These are phyloP conservation scores for Silurus aristotelis DNA, from an alignment of 2,797 vertebrate species.

Conservation along the genomic window DNA sequence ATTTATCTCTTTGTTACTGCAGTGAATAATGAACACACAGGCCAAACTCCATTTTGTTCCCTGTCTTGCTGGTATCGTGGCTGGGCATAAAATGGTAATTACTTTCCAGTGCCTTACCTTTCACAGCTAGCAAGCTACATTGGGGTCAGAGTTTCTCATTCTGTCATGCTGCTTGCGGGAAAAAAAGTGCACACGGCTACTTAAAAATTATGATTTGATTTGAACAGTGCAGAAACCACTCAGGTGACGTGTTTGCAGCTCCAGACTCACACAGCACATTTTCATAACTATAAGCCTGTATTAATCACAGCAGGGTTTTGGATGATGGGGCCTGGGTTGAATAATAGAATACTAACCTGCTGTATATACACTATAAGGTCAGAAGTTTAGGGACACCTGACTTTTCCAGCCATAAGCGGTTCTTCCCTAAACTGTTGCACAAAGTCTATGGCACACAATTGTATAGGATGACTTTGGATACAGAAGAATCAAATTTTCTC, in stretches of 20 bases:
- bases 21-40: conserved; percentile 48
- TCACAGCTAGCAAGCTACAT: conserved; percentile 31
- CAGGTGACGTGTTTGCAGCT: background rate
- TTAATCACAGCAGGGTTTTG: background rate
- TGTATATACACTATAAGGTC: background rate
- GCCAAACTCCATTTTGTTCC: conserved; percentile 32
- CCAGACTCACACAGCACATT: background rate
- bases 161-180: conserved; percentile 4
- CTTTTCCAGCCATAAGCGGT: no score
- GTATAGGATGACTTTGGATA: no score
- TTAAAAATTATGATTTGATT: conserved; percentile 24
- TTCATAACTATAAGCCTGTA: background rate
- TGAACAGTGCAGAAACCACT: conserved; percentile 13
- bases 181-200: background rate
- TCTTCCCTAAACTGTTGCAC: no score
- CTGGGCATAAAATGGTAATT: conserved; percentile 46
- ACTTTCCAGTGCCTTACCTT: conserved; percentile 27
- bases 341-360: background rate
- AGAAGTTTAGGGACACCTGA: no score
- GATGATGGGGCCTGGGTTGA: background rate
- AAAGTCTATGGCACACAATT: no score
- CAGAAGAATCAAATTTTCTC: no score
- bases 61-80: conserved; percentile 17
- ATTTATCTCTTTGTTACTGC: conserved; percentile 36
- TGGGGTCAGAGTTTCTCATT: conserved; percentile 31